phyloP scores from a whole-genome alignment of 2,113 vertebrate species.

The Fukomys damarensis region DNA sequence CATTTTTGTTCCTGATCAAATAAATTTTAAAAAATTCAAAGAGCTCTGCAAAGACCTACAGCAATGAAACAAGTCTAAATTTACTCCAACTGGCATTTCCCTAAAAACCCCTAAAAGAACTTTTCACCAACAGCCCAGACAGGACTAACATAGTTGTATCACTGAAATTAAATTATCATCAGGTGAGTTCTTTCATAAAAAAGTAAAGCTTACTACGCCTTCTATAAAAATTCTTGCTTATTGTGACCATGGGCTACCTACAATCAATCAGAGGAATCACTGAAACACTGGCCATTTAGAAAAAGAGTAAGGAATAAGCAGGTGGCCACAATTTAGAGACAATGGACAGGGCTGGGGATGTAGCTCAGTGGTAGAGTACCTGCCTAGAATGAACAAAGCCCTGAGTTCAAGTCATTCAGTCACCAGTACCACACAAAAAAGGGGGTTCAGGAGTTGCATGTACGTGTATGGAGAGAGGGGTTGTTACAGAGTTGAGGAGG shows the following conservation, averaged over 20 bases:
- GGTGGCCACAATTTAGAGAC: neutral
- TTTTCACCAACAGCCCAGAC: neutral
- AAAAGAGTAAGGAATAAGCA: neutral
- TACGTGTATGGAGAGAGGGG: neutral
- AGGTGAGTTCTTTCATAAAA: neutral
- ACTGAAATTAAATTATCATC: neutral
- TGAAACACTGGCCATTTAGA: neutral
- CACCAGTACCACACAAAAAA: neutral
- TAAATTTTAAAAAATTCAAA: neutral
- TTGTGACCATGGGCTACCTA: neutral
- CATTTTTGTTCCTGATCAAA: constrained; percentile 4
- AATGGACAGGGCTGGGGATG: neutral
- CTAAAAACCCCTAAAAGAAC: neutral
- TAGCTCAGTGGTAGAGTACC: neutral
- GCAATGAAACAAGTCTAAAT: neutral
- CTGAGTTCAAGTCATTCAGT: neutral
- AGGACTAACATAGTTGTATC: neutral
- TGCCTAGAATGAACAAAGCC: neutral
- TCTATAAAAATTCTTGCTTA: neutral
- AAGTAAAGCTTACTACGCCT: neutral
- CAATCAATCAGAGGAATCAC: neutral
- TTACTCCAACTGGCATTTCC: neutral
- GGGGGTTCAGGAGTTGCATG: fast-evolving
- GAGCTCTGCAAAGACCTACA: neutral
- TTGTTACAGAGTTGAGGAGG: neutral